phyloP scores from a whole-genome alignment of 37 sponge, comb jelly and placozoan species.

The Chondrosia reniformis region DNA sequence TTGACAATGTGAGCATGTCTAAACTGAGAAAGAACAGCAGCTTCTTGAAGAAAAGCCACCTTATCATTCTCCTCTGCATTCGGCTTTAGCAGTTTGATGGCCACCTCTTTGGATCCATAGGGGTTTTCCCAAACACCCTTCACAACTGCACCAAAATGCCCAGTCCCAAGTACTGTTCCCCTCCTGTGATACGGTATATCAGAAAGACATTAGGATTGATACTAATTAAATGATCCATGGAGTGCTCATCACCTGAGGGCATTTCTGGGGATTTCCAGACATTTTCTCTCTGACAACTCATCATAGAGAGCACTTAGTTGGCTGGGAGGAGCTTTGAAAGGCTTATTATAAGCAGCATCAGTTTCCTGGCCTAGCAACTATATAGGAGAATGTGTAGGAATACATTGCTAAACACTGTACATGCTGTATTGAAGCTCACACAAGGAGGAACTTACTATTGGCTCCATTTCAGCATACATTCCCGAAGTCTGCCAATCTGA shows the following conservation, averaged over 20 bases:
- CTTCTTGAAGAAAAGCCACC: not conserved
- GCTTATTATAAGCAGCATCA: too few species aligned
- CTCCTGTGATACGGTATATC: not conserved
- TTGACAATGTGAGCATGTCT: not conserved
- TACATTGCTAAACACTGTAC: too few species aligned
- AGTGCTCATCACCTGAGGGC: not conserved
- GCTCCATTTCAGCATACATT: too few species aligned
- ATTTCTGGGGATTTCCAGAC: not conserved
- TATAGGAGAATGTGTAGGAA: too few species aligned
- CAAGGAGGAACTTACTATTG: too few species aligned
- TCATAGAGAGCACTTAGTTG: not conserved
- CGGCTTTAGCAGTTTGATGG: constrained; percentile 5
- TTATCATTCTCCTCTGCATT: not conserved
- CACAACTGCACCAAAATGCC: not conserved
- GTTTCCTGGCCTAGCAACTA: too few species aligned
- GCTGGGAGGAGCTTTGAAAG: not conserved
- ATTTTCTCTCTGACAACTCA: not conserved
- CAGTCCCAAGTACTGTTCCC: not conserved
- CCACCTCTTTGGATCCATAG: not conserved
- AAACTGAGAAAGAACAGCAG: not conserved
- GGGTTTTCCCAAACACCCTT: constrained; percentile 2
- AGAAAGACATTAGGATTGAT: not conserved
- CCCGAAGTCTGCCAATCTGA: too few species aligned
- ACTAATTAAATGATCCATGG: not conserved
- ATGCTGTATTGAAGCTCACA: too few species aligned